Evolutionary conservation across 2,888 invertebrate genomes (phyloP).

Genomic region (Bedellia somnulentella): DNA sequence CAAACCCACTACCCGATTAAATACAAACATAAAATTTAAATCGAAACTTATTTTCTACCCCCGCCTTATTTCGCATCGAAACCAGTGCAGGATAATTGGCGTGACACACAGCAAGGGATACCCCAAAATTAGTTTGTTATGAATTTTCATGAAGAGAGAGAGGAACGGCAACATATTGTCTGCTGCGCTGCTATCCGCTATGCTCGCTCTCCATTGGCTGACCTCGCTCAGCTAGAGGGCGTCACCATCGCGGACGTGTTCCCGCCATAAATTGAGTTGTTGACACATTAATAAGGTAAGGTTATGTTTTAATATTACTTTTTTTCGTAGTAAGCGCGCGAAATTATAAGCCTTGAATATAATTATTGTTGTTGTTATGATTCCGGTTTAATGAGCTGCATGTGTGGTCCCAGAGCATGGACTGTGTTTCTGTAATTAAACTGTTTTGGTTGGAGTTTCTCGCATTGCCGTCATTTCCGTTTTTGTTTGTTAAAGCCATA

Average conservation of each 20-base stretch:
- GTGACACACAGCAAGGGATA: too few relatives aligned
- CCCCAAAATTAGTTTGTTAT: conserved; percentile 2
- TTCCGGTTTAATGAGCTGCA: conserved; percentile 45
- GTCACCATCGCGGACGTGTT: conserved; percentile 38
- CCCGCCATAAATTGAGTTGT: conserved; percentile 62
- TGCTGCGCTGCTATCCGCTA: conserved; percentile 14
- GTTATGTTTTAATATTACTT: conserved; percentile 54
- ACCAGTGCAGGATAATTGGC: too few relatives aligned
- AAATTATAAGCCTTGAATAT: conserved; percentile 53
- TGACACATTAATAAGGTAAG: conserved; percentile 58
- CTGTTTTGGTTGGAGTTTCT: conserved; percentile 23
- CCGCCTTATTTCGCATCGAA: too few relatives aligned
- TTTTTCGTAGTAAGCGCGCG: conserved; percentile 40
- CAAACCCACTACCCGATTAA: too few relatives aligned
- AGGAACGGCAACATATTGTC: conserved; percentile 21
- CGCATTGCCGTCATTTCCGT: conserved; percentile 18
- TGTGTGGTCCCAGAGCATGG: conserved; percentile 45
- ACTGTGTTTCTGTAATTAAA: conserved; percentile 33
- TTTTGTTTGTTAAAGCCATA: conserved; percentile 18
- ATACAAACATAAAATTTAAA: too few relatives aligned
- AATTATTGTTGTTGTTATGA: conserved; percentile 52
- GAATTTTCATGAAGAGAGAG: conserved; percentile 12
- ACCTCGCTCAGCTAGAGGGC: conserved; percentile 36
- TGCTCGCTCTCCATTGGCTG: conserved; percentile 32
- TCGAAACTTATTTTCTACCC: too few relatives aligned